These are phyloP conservation scores for Pseudachorutes palmiensis DNA, from an alignment of 1,140 invertebrate species.

Conservation along the genomic window DNA sequence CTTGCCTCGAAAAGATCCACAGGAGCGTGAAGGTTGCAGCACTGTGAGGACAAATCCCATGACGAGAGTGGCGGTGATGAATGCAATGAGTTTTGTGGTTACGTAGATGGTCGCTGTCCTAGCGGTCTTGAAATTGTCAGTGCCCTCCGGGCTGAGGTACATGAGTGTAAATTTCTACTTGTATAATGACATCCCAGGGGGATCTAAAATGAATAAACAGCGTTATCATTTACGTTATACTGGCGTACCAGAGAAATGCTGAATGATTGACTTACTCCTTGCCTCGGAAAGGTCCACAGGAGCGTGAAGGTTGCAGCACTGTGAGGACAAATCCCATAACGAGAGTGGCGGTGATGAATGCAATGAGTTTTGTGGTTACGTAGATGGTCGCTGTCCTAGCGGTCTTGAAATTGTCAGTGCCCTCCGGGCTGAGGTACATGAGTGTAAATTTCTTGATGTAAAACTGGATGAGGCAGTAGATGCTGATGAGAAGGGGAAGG, in stretches of 20 bases:
- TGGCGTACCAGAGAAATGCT: too few relatives aligned
- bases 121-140: conserved; percentile 62
- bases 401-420: conserved; percentile 56
- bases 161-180: conserved; percentile 20
- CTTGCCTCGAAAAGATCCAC: conserved; percentile 64
- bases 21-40: conserved; percentile 61
- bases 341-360: conserved; percentile 59
- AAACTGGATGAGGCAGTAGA: conserved; percentile 68
- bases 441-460: conserved; percentile 56
- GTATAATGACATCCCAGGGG: too few relatives aligned
- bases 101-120: conserved; percentile 74
- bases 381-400: conserved; percentile 73
- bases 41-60: conserved; percentile 65
- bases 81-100: conserved; percentile 66
- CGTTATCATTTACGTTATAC: too few relatives aligned
- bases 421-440: conserved; percentile 20
- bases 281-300: conserved; percentile 70
- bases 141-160: conserved; percentile 20
- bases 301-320: conserved; percentile 59
- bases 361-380: conserved; percentile 68
- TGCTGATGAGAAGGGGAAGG: conserved; percentile 57
- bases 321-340: conserved; percentile 66
- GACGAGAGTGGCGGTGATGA: conserved; percentile 57
- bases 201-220: too few relatives aligned
- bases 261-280: conserved; percentile 34